Evolutionary conservation across 1,140 invertebrate genomes (phyloP).

Genomic region (Bombus fervidus): DNA sequence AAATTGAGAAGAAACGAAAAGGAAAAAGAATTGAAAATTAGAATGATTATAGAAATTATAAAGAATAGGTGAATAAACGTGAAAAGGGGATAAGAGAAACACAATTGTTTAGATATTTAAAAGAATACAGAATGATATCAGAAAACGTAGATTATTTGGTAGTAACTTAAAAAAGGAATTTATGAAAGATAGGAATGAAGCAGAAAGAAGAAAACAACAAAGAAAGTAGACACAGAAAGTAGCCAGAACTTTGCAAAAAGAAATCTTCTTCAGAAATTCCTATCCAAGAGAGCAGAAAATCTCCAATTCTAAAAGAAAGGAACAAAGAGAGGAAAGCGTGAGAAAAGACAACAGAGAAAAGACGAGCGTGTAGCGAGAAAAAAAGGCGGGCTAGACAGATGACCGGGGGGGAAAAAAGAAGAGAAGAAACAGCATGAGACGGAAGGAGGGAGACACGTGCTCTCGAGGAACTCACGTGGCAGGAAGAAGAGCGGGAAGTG

Average conservation of each 20-base stretch:
- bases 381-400: constrained; percentile 16
- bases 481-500: constrained; percentile 28
- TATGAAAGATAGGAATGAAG: not conserved
- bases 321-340: constrained; percentile 12
- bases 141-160: not conserved
- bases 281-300: not conserved
- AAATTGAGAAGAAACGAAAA: not conserved
- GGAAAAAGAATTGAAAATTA: not conserved
- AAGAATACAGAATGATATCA: not conserved
- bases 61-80: not conserved
- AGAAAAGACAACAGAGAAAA: constrained; percentile 44
- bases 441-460: constrained; percentile 20
- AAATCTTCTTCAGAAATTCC: not conserved
- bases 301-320: not conserved
- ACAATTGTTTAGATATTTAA: not conserved
- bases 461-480: constrained; percentile 29
- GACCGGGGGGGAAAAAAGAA: not conserved
- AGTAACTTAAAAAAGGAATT: not conserved
- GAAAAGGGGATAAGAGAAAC: not conserved
- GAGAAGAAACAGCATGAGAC: not conserved
- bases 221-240: not conserved
- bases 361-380: not conserved
- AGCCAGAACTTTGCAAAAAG: not conserved
- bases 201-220: not conserved
- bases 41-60: not conserved